Evolutionary conservation across 1,140 invertebrate species (phyloP).

Genomic region (Galendromus occidentalis): DNA sequence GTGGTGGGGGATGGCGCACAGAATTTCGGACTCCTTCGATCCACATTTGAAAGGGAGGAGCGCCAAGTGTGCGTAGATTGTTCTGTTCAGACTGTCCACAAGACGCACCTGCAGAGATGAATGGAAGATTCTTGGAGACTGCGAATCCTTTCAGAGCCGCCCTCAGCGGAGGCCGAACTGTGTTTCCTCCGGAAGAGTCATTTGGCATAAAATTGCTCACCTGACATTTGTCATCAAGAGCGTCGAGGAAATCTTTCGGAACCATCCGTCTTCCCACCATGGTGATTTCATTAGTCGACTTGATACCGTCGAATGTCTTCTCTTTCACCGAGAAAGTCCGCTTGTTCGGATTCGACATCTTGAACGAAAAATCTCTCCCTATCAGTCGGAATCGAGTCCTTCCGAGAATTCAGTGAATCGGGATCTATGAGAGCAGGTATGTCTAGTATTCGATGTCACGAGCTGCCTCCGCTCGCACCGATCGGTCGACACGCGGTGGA

Average conservation of each 20-base stretch:
- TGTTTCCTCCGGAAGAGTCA: too few relatives aligned
- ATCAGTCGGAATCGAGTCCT: too few relatives aligned
- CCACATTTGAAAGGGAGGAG: not conserved
- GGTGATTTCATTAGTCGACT: not conserved
- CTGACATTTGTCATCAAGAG: not conserved
- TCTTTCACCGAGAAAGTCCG: not conserved
- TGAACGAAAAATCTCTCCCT: too few relatives aligned
- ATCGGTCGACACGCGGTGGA: too few relatives aligned
- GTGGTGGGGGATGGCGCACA: not conserved
- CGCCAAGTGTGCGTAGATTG: not conserved
- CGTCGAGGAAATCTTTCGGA: not conserved
- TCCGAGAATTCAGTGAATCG: too few relatives aligned
- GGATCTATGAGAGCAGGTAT: too few relatives aligned
- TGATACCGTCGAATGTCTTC: not conserved
- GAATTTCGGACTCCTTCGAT: not conserved
- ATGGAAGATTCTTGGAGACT: too few relatives aligned
- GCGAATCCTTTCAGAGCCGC: too few relatives aligned
- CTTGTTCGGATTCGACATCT: not conserved
- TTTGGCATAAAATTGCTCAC: not conserved
- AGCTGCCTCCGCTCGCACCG: too few relatives aligned
- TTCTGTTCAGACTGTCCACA: not conserved
- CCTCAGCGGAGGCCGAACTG: too few relatives aligned
- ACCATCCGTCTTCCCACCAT: not conserved
- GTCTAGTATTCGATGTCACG: too few relatives aligned
- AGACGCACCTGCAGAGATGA: not conserved